Percentiles rank a stretch among this genome's conserved stretches.
phyloP scores from a whole-genome alignment of 92 coral and sea anemone species.

The Muricea muricata region DNA sequence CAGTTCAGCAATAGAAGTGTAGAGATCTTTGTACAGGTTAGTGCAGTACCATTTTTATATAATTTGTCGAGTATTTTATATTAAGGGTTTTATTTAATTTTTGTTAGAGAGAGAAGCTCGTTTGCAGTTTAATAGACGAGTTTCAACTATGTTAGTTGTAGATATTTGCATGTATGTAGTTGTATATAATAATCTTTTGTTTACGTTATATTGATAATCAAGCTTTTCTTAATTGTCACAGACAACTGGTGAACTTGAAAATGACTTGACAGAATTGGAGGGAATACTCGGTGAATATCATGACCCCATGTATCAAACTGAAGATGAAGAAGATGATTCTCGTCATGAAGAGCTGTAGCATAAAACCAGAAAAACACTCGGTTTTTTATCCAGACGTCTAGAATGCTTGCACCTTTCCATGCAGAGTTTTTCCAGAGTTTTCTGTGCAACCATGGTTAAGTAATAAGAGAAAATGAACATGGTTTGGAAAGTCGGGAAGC shows the following conservation, averaged over 20 bases:
- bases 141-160: too few species aligned
- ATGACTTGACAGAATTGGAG: slow-evolving; percentile 38
- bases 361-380: background rate
- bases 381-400: too few species aligned
- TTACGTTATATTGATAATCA: too few species aligned
- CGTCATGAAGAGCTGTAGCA: background rate
- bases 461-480: too few species aligned
- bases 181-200: too few species aligned
- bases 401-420: too few species aligned
- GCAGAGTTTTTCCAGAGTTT: too few species aligned
- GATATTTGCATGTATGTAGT: too few species aligned
- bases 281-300: slow-evolving; percentile 42
- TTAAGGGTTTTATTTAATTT: background rate
- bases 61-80: background rate
- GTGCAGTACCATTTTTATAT: background rate
- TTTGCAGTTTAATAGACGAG: too few species aligned
- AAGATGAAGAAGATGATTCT: background rate
- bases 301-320: slow-evolving; percentile 26
- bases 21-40: background rate
- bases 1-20: background rate
- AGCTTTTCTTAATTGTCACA: background rate
- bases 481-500: too few species aligned
- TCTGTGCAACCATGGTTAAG: too few species aligned
- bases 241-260: slow-evolving; percentile 6
- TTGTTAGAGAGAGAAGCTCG: too few species aligned